Evolutionary conservation across 2,113 vertebrate species (phyloP).

Genomic region (Trochalopteron elliotii): DNA sequence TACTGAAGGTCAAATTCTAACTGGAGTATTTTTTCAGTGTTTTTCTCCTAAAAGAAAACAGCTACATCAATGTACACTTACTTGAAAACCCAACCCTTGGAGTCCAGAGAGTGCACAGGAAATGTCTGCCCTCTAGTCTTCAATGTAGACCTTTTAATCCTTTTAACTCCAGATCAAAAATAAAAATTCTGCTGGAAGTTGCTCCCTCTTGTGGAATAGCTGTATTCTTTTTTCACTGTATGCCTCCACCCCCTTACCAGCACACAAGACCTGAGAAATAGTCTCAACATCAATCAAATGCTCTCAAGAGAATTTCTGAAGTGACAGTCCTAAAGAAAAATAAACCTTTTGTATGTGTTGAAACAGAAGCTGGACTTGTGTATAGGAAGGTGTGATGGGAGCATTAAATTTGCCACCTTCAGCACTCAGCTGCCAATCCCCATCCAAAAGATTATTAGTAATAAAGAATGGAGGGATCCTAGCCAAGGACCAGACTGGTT

Average conservation of each 20-base stretch:
- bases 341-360: not conserved
- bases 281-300: not conserved
- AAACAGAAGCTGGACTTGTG: not conserved
- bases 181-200: not conserved
- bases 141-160: not conserved
- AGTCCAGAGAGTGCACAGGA: not conserved
- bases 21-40: not conserved
- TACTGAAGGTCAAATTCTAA: not conserved
- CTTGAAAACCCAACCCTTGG: not conserved
- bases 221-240: not conserved
- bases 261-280: not conserved
- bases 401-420: not conserved
- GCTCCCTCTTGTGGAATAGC: slow-evolving; percentile 30
- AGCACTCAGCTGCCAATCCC: not conserved
- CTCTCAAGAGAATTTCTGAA: not conserved
- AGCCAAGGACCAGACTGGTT: not conserved
- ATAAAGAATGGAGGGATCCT: not conserved
- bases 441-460: not conserved
- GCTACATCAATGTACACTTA: not conserved
- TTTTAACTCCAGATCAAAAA: not conserved
- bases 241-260: not conserved
- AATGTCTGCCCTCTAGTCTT: not conserved
- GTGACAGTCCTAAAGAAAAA: not conserved
- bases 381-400: not conserved
- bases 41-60: not conserved